A percentile compares a stretch with the other conserved stretches of the same genome.
phyloP scores from a whole-genome alignment of 2,888 invertebrate species.

The Scelioninae gen. 1 region DNA sequence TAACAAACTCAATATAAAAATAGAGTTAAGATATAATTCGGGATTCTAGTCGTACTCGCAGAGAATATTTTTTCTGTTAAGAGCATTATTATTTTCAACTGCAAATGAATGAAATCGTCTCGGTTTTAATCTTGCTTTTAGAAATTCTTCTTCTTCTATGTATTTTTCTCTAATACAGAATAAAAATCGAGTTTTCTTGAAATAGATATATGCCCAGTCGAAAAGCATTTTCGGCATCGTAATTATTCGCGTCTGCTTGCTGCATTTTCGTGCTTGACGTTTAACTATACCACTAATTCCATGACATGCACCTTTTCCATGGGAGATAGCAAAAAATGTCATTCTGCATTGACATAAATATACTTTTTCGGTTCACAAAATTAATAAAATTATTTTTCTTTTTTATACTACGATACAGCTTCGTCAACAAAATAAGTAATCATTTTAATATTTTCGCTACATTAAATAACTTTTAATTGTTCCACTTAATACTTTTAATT shows the following conservation, averaged over 20 bases:
- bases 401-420: slow-evolving; percentile 4
- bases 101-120: too few relatives aligned
- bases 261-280: neutral
- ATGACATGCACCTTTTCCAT: slow-evolving; percentile 10
- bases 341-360: slow-evolving; percentile 18
- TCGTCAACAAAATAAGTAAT: slow-evolving; percentile 5
- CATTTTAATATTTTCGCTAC: slow-evolving; percentile 9
- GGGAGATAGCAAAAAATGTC: slow-evolving; percentile 15
- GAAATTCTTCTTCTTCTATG: slow-evolving; percentile 7
- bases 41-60: too few relatives aligned
- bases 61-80: too few relatives aligned
- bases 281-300: neutral
- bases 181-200: slow-evolving; percentile 23
- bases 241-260: neutral
- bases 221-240: neutral
- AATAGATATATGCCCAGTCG: slow-evolving; percentile 7
- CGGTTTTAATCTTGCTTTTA: neutral
- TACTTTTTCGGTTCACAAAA: neutral
- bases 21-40: too few relatives aligned
- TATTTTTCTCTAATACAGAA: slow-evolving; percentile 15
- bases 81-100: too few relatives aligned
- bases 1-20: too few relatives aligned
- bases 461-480: neutral
- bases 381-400: slow-evolving; percentile 18
- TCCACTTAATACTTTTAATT: too few relatives aligned